A percentile compares a stretch with the other conserved stretches of the same genome.
Evolutionary conservation across 2,113 vertebrate genomes (phyloP).

Genomic region (Ginglymostoma cirratum): DNA sequence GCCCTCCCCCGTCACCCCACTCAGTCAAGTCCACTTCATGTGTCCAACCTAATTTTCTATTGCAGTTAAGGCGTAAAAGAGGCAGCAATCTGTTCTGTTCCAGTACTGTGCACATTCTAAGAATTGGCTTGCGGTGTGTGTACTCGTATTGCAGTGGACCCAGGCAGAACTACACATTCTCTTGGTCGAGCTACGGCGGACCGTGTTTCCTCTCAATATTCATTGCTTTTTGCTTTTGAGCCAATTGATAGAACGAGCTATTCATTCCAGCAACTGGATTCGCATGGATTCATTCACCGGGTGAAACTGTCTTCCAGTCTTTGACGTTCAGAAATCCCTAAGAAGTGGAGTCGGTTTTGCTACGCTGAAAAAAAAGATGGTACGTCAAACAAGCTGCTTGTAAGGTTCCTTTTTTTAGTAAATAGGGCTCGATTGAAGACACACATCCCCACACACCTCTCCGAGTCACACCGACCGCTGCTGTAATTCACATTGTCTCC

Average conservation of each 20-base stretch:
- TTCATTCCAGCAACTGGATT: not conserved
- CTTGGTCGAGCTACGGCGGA: not conserved
- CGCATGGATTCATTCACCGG: not conserved
- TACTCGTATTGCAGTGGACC: not conserved
- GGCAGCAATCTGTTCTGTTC: not conserved
- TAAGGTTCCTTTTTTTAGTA: not conserved
- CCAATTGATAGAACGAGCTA: not conserved
- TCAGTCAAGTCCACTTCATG: not conserved
- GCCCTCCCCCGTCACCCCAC: not conserved
- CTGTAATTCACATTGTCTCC: constrained; percentile 52
- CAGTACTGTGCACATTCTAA: not conserved
- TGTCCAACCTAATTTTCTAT: not conserved
- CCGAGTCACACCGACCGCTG: not conserved
- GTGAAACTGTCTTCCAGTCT: not conserved
- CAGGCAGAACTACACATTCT: not conserved
- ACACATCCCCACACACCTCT: not conserved
- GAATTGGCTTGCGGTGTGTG: not conserved
- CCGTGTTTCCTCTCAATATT: not conserved
- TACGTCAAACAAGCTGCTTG: not conserved
- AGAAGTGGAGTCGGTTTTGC: not conserved
- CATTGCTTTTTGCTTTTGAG: not conserved
- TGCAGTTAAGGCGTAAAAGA: not conserved
- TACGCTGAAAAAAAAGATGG: not conserved
- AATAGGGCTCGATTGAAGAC: not conserved
- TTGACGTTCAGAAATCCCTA: not conserved